phyloP scores from a whole-genome alignment of 2,113 vertebrate species.

The Nematolebias whitei region DNA sequence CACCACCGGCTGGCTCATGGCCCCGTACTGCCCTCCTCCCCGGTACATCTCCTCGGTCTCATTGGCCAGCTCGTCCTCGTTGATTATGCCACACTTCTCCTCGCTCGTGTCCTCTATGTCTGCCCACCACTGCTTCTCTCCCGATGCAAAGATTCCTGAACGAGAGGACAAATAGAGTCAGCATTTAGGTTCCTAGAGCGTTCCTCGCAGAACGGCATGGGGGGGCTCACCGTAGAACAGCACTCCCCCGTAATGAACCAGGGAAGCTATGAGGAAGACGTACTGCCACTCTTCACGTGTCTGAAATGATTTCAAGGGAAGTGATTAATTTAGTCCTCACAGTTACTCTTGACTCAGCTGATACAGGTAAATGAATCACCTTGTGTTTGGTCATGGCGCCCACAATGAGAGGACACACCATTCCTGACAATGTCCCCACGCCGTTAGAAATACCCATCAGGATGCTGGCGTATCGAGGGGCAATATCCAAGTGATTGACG shows the following conservation, averaged over 20 bases:
- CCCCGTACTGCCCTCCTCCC: conserved; percentile 90
- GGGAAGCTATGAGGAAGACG: conserved; percentile 90
- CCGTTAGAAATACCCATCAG: conserved; percentile 95
- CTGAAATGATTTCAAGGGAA: conserved; percentile 62
- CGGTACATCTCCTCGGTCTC: conserved; percentile 94
- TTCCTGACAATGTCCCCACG: conserved; percentile 91
- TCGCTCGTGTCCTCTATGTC: conserved; percentile 96
- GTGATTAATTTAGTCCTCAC: too few species aligned
- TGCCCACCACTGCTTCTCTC: conserved; percentile 97
- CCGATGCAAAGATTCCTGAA: conserved; percentile 93
- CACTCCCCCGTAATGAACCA: conserved; percentile 86
- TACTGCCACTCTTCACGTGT: conserved; percentile 92
- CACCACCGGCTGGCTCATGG: conserved; percentile 81
- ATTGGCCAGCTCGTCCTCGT: conserved; percentile 96
- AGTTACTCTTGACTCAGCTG: background rate
- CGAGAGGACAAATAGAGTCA: conserved; percentile 55
- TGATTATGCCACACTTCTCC: conserved; percentile 97
- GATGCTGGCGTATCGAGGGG: conserved; percentile 92
- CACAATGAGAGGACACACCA: conserved; percentile 94
- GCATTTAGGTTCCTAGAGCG: background rate
- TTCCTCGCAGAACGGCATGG: background rate
- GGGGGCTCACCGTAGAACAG: conserved; percentile 80
- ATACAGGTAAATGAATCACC: conserved; percentile 67
- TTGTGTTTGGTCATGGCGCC: conserved; percentile 97
- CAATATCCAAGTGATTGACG: conserved; percentile 93